Percentiles rank a stretch among this genome's conserved stretches.
phyloP scores from a whole-genome alignment of 2,888 invertebrate species.

The Sympetrum striolatum region DNA sequence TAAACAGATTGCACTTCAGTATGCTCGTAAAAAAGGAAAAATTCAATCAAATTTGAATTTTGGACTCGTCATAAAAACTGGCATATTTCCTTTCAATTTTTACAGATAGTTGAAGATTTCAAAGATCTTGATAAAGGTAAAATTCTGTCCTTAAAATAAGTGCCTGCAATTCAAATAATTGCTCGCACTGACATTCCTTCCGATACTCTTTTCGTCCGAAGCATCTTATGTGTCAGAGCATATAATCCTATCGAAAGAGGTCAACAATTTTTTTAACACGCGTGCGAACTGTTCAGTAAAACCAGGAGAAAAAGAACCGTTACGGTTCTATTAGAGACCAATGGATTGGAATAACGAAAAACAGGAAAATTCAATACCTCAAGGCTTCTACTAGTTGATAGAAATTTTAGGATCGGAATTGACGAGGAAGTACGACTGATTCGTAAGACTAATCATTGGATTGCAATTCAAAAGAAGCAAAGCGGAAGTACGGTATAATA shows the following conservation, averaged over 20 bases:
- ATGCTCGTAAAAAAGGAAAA: too few relatives aligned
- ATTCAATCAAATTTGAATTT: too few relatives aligned
- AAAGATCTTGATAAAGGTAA: too few relatives aligned
- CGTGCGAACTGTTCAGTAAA: background rate
- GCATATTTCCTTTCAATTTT: too few relatives aligned
- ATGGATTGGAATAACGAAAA: background rate
- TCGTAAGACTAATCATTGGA: background rate
- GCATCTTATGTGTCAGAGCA: background rate
- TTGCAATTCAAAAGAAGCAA: background rate
- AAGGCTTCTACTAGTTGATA: background rate
- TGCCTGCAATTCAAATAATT: too few relatives aligned
- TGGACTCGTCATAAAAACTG: too few relatives aligned
- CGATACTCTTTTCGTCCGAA: background rate
- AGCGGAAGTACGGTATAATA: background rate
- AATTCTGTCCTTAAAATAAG: too few relatives aligned
- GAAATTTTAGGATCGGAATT: background rate
- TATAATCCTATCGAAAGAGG: background rate
- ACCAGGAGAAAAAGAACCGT: background rate
- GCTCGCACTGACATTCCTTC: too few relatives aligned
- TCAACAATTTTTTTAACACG: background rate
- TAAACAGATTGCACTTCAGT: too few relatives aligned
- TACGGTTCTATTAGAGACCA: background rate
- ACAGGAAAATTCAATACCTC: background rate
- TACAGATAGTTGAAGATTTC: too few relatives aligned
- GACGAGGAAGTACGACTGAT: background rate